Evolutionary conservation across 2,888 invertebrate species (phyloP).

Genomic region (Mesorhabditis spiculigera): DNA sequence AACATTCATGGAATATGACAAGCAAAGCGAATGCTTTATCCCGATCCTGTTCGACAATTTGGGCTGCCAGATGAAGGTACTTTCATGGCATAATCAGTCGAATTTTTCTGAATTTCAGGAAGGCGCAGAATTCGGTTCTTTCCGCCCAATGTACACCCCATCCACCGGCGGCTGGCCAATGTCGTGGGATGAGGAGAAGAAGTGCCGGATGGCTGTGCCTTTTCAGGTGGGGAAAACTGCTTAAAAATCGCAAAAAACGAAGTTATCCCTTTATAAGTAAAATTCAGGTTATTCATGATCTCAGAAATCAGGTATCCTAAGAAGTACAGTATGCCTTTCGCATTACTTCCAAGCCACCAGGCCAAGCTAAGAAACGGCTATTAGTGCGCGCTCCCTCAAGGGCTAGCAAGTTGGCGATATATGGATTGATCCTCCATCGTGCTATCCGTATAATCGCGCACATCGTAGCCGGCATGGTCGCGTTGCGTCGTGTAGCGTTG

Average conservation of each 20-base stretch:
- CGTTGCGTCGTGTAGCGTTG: too few relatives aligned
- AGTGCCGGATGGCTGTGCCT: conserved; percentile 42
- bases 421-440: too few relatives aligned
- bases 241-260: conserved; percentile 10
- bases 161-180: conserved; percentile 44
- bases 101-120: not conserved
- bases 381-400: too few relatives aligned
- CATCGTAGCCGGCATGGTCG: too few relatives aligned
- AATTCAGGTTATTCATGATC: too few relatives aligned
- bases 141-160: conserved; percentile 39
- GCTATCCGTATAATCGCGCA: too few relatives aligned
- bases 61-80: not conserved
- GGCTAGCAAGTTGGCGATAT: too few relatives aligned
- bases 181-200: conserved; percentile 41
- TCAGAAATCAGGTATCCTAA: too few relatives aligned
- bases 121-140: conserved; percentile 25
- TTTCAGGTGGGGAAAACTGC: conserved; percentile 31
- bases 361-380: too few relatives aligned
- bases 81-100: not conserved
- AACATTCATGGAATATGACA: conserved; percentile 7
- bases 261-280: conserved; percentile 35
- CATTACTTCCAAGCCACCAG: too few relatives aligned
- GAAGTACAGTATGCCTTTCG: too few relatives aligned
- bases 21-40: conserved; percentile 33
- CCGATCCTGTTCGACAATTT: conserved; percentile 33